Percentiles rank a stretch among this genome's conserved stretches.
Evolutionary conservation across 1,140 invertebrate species (phyloP).

Genomic region (Drosophila suzukii): DNA sequence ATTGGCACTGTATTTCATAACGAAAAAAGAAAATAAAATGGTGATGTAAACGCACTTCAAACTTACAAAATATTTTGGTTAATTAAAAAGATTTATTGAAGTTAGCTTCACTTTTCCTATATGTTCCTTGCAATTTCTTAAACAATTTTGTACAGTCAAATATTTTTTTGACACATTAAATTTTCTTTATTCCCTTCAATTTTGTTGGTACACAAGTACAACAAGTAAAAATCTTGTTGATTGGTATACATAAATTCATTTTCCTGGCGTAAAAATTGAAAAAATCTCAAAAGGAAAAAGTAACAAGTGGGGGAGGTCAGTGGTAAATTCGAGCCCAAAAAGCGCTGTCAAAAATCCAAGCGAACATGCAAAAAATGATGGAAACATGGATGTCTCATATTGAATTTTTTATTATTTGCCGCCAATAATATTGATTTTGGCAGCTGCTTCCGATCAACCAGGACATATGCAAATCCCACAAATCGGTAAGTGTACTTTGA

Average conservation of each 20-base stretch:
- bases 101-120: too few relatives aligned
- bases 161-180: not conserved
- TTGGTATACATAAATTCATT: slow-evolving; percentile 15
- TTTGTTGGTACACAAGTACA: not conserved
- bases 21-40: not conserved
- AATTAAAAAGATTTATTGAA: too few relatives aligned
- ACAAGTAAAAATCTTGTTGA: not conserved
- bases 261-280: slow-evolving; percentile 2
- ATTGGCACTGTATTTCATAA: not conserved
- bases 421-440: slow-evolving; percentile 48
- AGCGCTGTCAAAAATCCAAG: slow-evolving; percentile 21
- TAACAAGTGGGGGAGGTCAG: slow-evolving; percentile 18
- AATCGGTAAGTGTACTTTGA: slow-evolving; percentile 1
- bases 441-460: slow-evolving; percentile 13
- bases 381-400: slow-evolving; percentile 14
- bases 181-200: not conserved
- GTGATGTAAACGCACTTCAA: too few relatives aligned
- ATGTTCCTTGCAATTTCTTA: too few relatives aligned
- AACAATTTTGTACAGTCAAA: too few relatives aligned
- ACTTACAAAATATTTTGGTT: too few relatives aligned
- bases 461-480: slow-evolving; percentile 42
- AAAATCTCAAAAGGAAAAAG: not conserved
- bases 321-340: slow-evolving; percentile 17
- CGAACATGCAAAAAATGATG: slow-evolving; percentile 1
- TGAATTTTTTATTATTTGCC: slow-evolving; percentile 33